phyloP scores from a whole-genome alignment of 2,113 vertebrate genomes.

The Passer domesticus region DNA sequence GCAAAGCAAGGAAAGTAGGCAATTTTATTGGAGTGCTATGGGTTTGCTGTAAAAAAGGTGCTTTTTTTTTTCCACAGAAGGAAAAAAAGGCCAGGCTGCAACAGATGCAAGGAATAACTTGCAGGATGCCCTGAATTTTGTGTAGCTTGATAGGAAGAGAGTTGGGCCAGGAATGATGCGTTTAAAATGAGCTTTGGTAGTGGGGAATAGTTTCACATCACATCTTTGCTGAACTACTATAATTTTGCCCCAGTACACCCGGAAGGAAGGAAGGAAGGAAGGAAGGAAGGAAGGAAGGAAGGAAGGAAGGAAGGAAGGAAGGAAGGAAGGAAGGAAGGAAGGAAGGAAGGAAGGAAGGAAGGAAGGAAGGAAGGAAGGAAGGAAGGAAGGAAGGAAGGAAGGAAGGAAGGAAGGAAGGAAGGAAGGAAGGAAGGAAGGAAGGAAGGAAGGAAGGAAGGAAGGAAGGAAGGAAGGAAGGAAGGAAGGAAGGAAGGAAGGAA shows the following conservation, averaged over 20 bases:
- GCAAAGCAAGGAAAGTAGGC: neutral
- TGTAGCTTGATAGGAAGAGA: neutral
- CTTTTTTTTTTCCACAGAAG: neutral
- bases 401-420: no score
- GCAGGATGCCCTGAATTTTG: neutral
- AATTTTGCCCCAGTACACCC: neutral
- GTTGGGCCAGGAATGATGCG: neutral
- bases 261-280: neutral
- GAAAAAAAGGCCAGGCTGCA: neutral
- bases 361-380: no score
- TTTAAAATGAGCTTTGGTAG: neutral
- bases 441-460: no score
- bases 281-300: no score
- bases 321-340: neutral
- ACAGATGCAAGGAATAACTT: neutral
- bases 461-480: no score
- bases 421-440: no score
- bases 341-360: neutral
- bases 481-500: no score
- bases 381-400: no score
- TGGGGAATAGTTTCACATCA: neutral
- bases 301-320: neutral
- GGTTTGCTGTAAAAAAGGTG: neutral
- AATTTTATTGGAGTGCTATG: neutral
- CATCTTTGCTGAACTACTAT: neutral